Percentiles rank a stretch among this genome's conserved stretches.
These are phyloP conservation scores for Myodes glareolus DNA, from an alignment of 2,113 vertebrate species.

Conservation along the genomic window DNA sequence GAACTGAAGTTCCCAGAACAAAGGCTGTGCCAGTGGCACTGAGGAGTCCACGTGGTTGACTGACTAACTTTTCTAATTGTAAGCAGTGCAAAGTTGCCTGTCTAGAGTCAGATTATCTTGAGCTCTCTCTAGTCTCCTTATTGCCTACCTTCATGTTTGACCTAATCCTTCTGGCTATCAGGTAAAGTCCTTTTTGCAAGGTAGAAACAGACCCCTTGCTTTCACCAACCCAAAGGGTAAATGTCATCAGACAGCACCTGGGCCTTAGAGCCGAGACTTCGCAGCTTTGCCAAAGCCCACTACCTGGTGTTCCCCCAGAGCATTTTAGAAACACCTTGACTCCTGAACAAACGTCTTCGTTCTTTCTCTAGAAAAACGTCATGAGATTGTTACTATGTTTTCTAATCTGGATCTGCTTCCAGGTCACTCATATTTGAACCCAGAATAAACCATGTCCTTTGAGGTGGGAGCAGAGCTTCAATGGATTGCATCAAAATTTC, in stretches of 20 bases:
- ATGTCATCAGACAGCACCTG: not conserved
- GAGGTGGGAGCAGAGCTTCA: not conserved
- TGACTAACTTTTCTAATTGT: not conserved
- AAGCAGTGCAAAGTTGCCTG: too few species aligned
- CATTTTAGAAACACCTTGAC: not conserved
- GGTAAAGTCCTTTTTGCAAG: not conserved
- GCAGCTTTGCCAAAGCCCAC: not conserved
- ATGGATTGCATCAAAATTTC: not conserved
- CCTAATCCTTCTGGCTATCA: not conserved
- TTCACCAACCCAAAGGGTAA: not conserved
- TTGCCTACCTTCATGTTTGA: not conserved
- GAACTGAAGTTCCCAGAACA: too few species aligned
- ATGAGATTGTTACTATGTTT: not conserved
- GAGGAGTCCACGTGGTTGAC: not conserved
- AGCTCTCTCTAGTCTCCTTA: not conserved
- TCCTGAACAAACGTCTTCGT: not conserved
- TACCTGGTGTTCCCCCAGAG: not conserved
- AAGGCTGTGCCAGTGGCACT: not conserved
- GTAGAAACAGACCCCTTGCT: not conserved
- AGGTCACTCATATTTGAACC: not conserved
- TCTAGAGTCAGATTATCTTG: not conserved
- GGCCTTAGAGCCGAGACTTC: not conserved
- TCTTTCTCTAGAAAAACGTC: not conserved
- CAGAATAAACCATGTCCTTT: not conserved
- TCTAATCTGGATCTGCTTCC: not conserved